Conservation (phyloP, 2,888 invertebrate species). For the Limnephilus rhombicus region DNA sequence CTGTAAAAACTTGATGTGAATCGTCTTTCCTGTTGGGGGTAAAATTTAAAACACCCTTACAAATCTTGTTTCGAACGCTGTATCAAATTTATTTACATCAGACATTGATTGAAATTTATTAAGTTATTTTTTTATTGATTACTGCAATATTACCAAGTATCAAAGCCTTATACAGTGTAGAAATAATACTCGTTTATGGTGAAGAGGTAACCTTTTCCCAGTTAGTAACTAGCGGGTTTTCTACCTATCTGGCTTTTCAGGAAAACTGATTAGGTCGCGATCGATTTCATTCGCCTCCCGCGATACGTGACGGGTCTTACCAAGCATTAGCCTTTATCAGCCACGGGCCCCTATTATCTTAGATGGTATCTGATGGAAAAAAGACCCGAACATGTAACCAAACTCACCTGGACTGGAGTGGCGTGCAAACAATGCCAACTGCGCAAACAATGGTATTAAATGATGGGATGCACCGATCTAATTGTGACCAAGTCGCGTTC, state of each 20-base stretch:
- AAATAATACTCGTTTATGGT: neutral
- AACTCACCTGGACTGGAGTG: conserved; percentile 56
- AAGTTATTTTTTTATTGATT: too few species aligned
- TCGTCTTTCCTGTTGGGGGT: neutral
- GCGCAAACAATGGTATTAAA: conserved; percentile 62
- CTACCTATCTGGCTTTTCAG: neutral
- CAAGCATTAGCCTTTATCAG: conserved; percentile 59
- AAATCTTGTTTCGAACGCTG: neutral
- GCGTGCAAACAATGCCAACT: conserved; percentile 64
- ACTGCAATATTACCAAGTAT: too few species aligned
- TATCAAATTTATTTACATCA: neutral
- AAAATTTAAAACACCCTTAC: neutral
- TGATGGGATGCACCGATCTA: conserved; percentile 20
- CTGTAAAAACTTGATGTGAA: too few species aligned
- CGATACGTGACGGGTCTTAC: neutral
- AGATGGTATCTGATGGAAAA: conserved; percentile 47
- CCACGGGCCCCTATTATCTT: conserved; percentile 46
- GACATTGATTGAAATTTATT: neutral
- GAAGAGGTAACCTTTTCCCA: neutral
- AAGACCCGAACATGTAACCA: conserved; percentile 57
- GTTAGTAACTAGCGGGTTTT: neutral
- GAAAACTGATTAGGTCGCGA: neutral
- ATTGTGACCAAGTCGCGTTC: conserved; percentile 4
- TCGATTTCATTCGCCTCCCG: neutral
- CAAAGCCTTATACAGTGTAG: too few species aligned